Base-by-base conservation (phyloP, 2,888 invertebrate genomes). In the Craniophora ligustri region DNA sequence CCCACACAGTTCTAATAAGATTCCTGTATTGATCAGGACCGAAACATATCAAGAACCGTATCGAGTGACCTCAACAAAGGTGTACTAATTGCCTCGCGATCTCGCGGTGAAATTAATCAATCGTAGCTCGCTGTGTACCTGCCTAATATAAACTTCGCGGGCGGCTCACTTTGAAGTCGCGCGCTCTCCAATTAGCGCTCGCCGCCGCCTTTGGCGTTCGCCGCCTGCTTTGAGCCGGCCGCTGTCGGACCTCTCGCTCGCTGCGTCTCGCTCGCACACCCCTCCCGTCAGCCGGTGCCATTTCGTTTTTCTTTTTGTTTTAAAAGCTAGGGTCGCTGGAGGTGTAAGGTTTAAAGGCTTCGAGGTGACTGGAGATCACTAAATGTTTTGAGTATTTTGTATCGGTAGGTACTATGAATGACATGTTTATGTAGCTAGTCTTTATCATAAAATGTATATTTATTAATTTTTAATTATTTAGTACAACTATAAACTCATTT, bases 151-250 rank as follows among this genome's bases (percentile, higher is more conserved):
- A 91, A 92, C 90, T 93, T 92, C 86, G 91, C 82, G 79, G 73
- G 72, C 89, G 88, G 90, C 84, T 79, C 63, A 76, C 89, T 93
- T 93, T 93, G 92, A 91, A 85, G 85, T 86, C 78, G 81, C 83
- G 86, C 85, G 81, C 84, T 86, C 91, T 91, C 93, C 93, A 93
- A 93, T 93, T 93, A 93, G 91, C 90, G 88, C 57, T 74, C 79
- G 86, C 93, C 93, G 92, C 85, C 87, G 92, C 92, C 92, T 93
- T 93, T 92, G 89, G 89, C 88, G 87, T 84, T 82, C 76, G 87
- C 91, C 91, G 92, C 84, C 82, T 82, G 84, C 86, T 88, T 88
- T 85, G 85, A 81, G 76, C 71, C 78, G 77, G 78, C 86, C 84
- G 83, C 84, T 60, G 32, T 76, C 55, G 47, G 26, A 30, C 50